phyloP scores from a whole-genome alignment of 1,140 invertebrate genomes.

The Drosophila fuyamai region DNA sequence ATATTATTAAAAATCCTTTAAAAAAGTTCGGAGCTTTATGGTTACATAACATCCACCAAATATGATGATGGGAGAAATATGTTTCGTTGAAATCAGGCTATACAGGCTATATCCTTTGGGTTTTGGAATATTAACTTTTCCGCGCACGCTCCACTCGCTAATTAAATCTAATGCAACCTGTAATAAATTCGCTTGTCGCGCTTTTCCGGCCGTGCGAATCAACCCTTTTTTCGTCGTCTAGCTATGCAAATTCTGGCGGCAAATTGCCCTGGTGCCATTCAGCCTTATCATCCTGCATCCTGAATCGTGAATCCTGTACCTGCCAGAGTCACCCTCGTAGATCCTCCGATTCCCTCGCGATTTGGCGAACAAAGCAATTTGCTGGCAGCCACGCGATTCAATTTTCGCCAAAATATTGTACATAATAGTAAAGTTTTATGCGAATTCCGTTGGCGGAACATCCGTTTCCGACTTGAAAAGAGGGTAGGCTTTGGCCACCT shows the following conservation, averaged over 20 bases:
- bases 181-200: slow-evolving; percentile 79
- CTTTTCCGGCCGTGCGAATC: slow-evolving; percentile 65
- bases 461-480: slow-evolving; percentile 33
- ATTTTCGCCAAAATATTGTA: slow-evolving; percentile 45
- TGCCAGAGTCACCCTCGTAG: slow-evolving; percentile 44
- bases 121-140: slow-evolving; percentile 37
- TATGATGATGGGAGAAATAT: background rate
- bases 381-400: slow-evolving; percentile 52
- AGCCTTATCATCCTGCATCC: slow-evolving; percentile 57
- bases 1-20: background rate
- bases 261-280: slow-evolving; percentile 58
- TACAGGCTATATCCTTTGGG: background rate
- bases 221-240: slow-evolving; percentile 57
- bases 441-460: slow-evolving; percentile 44
- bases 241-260: slow-evolving; percentile 69
- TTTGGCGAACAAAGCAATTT: slow-evolving; percentile 74
- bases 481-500: background rate
- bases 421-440: slow-evolving; percentile 78
- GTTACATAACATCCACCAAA: no score
- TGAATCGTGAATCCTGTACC: slow-evolving; percentile 45
- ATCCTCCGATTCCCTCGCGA: slow-evolving; percentile 65
- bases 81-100: background rate
- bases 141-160: slow-evolving; percentile 54
- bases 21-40: background rate
- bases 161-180: slow-evolving; percentile 83